phyloP scores from a whole-genome alignment of 2,113 vertebrate genomes.

The Stigmatopora nigra region DNA sequence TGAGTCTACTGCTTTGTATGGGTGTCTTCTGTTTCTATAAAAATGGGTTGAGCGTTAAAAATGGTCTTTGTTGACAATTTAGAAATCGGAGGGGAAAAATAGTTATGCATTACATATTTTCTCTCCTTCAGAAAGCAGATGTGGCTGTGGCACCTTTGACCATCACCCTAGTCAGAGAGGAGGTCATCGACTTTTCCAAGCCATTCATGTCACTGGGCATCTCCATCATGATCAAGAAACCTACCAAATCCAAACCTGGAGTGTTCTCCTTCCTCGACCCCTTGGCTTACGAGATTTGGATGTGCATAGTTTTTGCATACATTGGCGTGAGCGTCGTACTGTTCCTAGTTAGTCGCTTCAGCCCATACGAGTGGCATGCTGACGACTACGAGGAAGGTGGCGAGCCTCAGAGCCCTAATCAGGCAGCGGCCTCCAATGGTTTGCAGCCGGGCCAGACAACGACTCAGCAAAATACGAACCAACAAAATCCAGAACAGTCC shows the following conservation, averaged over 20 bases:
- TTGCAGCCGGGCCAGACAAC: conserved; percentile 80
- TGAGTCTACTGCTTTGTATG: conserved; percentile 43
- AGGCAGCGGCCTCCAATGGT: conserved; percentile 55
- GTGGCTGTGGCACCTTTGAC: conserved; percentile 95
- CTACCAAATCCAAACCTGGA: conserved; percentile 95
- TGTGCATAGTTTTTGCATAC: conserved; percentile 99
- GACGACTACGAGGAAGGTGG: conserved; percentile 88
- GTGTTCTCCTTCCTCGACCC: conserved; percentile 98
- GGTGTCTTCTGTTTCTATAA: neutral
- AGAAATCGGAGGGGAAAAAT: too few relatives aligned
- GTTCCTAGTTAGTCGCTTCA: conserved; percentile 97
- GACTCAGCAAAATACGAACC: conserved; percentile 75
- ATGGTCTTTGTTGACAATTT: too few relatives aligned
- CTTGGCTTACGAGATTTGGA: conserved; percentile 98
- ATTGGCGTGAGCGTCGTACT: conserved; percentile 98
- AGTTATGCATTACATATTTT: conserved; percentile 4
- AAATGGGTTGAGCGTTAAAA: too few relatives aligned
- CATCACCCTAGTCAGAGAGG: conserved; percentile 94
- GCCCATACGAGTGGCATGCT: conserved; percentile 95
- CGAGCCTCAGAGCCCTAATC: conserved; percentile 75
- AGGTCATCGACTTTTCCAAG: conserved; percentile 99
- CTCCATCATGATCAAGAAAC: conserved; percentile 99
- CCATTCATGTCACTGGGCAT: conserved; percentile 98
- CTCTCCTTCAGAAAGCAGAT: conserved; percentile 80
- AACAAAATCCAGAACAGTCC: conserved; percentile 73